Evolutionary conservation across 2,113 vertebrate genomes (phyloP).

Genomic region (Anser cygnoides): DNA sequence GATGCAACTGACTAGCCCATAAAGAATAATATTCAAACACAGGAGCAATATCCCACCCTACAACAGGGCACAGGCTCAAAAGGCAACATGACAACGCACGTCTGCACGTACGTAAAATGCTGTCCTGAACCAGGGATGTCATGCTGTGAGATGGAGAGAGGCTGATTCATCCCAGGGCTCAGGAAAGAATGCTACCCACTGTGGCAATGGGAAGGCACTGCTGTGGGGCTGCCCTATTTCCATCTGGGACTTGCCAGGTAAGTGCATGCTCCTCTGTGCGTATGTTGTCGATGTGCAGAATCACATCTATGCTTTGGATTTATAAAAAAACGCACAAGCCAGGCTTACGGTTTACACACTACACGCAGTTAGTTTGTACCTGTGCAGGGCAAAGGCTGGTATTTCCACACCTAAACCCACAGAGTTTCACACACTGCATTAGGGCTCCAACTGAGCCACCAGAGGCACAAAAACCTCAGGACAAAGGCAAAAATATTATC

Average conservation of each 20-base stretch:
- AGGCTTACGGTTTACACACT: neutral
- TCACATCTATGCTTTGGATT: neutral
- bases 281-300: neutral
- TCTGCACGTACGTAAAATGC: neutral
- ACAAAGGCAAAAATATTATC: neutral
- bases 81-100: fast-evolving
- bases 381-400: neutral
- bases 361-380: neutral
- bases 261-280: fast-evolving
- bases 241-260: neutral
- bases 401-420: neutral
- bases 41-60: neutral
- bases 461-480: neutral
- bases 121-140: neutral
- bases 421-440: neutral
- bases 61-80: neutral
- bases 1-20: neutral
- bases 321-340: neutral
- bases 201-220: neutral
- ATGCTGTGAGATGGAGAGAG: neutral
- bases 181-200: fast-evolving
- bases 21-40: neutral
- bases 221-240: neutral
- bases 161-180: neutral
- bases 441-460: neutral